These are phyloP conservation scores for Coelinius sp. DNA, from an alignment of 2,888 invertebrate genomes.

Conservation along the genomic window DNA sequence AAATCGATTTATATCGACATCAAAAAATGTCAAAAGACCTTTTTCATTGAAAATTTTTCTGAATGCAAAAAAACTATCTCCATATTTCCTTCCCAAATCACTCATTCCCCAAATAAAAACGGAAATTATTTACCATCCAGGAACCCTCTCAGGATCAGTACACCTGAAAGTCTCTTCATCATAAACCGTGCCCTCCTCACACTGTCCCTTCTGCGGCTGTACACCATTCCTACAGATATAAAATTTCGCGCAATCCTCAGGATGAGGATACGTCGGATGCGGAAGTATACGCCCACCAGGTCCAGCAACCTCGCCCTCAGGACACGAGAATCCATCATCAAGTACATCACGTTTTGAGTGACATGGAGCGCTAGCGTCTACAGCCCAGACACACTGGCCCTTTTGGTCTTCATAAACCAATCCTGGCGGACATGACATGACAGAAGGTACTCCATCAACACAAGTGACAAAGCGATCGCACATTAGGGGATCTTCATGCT, in stretches of 20 bases:
- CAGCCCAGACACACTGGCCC: slow-evolving; percentile 84
- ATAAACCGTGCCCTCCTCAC: slow-evolving; percentile 82
- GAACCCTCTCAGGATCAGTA: slow-evolving; percentile 82
- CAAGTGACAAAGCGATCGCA: slow-evolving; percentile 87
- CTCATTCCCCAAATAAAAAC: neutral
- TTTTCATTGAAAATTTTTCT: too few species aligned
- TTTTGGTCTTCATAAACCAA: slow-evolving; percentile 82
- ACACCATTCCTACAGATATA: slow-evolving; percentile 86
- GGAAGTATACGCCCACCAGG: slow-evolving; percentile 80
- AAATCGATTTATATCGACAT: too few species aligned
- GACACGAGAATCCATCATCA: slow-evolving; percentile 85
- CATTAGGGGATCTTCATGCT: slow-evolving; percentile 80
- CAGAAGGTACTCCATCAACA: slow-evolving; percentile 80
- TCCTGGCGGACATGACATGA: slow-evolving; percentile 79
- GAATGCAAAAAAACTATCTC: too few species aligned
- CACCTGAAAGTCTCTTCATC: slow-evolving; percentile 84
- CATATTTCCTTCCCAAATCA: too few species aligned
- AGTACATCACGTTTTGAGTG: slow-evolving; percentile 75
- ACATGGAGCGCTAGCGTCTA: slow-evolving; percentile 75
- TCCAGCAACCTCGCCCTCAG: slow-evolving; percentile 78
- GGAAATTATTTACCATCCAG: slow-evolving; percentile 79
- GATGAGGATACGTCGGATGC: slow-evolving; percentile 85
- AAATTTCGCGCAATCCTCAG: slow-evolving; percentile 86
- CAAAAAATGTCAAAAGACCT: too few species aligned
- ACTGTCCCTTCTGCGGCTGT: slow-evolving; percentile 83